Evolutionary conservation across 2,888 invertebrate genomes (phyloP), one percentile per base, ranked within the genome.

Genomic region (Conchocele bisecta): DNA sequence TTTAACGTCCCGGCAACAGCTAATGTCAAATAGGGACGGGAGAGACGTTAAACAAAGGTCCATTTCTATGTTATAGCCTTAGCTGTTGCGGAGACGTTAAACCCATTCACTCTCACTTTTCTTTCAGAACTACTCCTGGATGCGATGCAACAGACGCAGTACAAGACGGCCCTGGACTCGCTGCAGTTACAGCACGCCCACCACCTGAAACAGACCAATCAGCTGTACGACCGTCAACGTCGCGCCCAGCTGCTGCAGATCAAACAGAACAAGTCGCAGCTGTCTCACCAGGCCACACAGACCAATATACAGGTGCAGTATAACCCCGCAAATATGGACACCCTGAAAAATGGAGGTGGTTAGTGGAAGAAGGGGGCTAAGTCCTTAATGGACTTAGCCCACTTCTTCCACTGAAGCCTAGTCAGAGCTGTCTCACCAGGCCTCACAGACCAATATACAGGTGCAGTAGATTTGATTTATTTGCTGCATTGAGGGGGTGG

Each of bases 111-210:
- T n/a, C n/a, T n/a, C n/a, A n/a, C n/a, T 39, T 24, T 39, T 56
- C 11, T 39, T 41, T 35, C 24, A 37, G 54, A 37, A 35, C 22
- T 9, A 9, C 35, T 54, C 6, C 35, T 54, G 39, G 54, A 54
- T 29, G 54, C 54, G 11, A 39, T 58, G 58, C 44, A 58, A 13
- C 67, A 67, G 61, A 88, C 89, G 17, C 65, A 63, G 6, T 83
- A 79, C 13, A 61, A 78, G 1, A 80, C 89, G 59, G 94, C 95
- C 3, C 87, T 94, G 24, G 95, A 95, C 89, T 95, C 95, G 0
- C 92, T 96, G 20, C 93, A 93, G 24, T 90, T 95, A 24, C 95
- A 96, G 91, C 93, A 93, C 74, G 94, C 94, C 83, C 94, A 94
- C 87, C 95, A 95, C 84, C 92, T 94, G 3, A 94, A 94, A 89